These are phyloP conservation scores for Polymixis flavicincta DNA, from an alignment of 2,888 invertebrate species.

Conservation along the genomic window DNA sequence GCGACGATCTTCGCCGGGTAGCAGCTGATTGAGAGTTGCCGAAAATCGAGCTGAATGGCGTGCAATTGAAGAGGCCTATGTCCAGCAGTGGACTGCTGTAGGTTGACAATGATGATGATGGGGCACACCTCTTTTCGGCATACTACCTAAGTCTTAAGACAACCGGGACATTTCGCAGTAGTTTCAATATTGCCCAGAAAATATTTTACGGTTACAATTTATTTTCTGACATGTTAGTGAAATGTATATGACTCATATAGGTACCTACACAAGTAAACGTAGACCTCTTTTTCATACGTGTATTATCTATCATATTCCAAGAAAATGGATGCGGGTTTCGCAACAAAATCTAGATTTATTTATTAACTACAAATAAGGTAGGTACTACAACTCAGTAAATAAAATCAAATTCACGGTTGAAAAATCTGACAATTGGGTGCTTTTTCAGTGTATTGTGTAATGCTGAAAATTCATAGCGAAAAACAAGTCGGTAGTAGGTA, in stretches of 20 bases:
- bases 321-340: not conserved
- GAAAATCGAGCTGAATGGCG: no score
- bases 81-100: no score
- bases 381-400: no score
- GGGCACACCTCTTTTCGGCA: no score
- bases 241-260: not conserved
- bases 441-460: slow-evolving; percentile 10
- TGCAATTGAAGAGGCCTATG: no score
- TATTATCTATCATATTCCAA: not conserved
- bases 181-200: not conserved
- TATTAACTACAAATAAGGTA: not conserved
- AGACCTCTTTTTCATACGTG: not conserved
- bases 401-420: not conserved
- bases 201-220: not conserved
- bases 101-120: no score
- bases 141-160: not conserved
- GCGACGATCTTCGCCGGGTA: no score
- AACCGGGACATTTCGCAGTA: not conserved
- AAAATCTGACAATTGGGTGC: not conserved
- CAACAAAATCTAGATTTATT: not conserved
- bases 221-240: not conserved
- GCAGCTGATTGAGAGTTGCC: no score
- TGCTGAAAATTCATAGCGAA: not conserved
- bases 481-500: not conserved
- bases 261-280: not conserved